Percentiles rank a stretch among this genome's conserved stretches.
Conservation (phyloP, 2,797 vertebrate genomes). For the Spatula versicolor region DNA sequence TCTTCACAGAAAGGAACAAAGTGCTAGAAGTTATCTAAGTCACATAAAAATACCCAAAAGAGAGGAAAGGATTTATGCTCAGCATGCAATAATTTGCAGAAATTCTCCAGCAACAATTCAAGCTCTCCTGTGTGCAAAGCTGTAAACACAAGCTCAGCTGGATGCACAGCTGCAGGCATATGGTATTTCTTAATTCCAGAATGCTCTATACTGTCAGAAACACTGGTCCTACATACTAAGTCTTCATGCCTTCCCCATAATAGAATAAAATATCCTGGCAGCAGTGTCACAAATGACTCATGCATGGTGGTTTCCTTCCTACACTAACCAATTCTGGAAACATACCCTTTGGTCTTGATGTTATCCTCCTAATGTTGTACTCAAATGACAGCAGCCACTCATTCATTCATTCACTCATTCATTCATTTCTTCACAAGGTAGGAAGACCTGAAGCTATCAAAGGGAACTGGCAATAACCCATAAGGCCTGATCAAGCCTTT, state of each 20-base stretch:
- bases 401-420: background rate
- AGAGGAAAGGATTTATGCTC: background rate
- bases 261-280: background rate
- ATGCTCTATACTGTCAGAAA: background rate
- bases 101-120: background rate
- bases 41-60: background rate
- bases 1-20: background rate
- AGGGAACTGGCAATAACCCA: background rate
- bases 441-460: background rate
- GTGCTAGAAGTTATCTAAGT: background rate
- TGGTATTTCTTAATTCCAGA: background rate
- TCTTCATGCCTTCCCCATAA: background rate
- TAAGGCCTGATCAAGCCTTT: slow-evolving; percentile 12
- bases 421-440: background rate
- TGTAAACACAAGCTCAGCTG: background rate
- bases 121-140: background rate
- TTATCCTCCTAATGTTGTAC: background rate
- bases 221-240: background rate
- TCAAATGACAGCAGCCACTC: slow-evolving; percentile 10
- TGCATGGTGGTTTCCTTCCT: background rate
- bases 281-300: background rate
- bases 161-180: background rate
- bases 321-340: background rate
- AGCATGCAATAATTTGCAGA: background rate
- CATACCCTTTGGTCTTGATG: background rate